Conservation (phyloP, 2,113 vertebrate species). For the Bujurquina vittata region DNA sequence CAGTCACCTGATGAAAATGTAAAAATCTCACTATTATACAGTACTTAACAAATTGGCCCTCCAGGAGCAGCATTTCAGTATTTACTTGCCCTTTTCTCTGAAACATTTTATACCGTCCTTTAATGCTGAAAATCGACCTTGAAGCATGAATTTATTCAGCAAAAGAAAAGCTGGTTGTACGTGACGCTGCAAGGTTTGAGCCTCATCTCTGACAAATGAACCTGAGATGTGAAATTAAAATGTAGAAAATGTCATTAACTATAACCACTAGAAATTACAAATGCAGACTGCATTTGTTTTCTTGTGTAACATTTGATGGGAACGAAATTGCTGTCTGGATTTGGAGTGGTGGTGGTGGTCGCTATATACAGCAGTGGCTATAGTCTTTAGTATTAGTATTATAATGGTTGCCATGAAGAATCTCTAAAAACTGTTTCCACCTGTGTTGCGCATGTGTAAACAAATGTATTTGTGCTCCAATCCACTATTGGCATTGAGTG, state of each 20-base stretch:
- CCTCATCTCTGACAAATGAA: not conserved
- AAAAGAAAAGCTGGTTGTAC: not conserved
- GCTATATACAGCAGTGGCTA: not conserved
- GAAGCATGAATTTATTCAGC: not conserved
- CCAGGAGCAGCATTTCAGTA: not conserved
- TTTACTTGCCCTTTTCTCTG: not conserved
- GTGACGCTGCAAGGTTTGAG: not conserved
- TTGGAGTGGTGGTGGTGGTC: not conserved
- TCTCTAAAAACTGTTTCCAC: too few species aligned
- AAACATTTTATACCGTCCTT: not conserved
- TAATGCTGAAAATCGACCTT: not conserved
- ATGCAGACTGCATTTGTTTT: not conserved
- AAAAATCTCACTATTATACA: not conserved
- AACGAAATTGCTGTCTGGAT: not conserved
- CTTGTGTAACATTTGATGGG: not conserved
- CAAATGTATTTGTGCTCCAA: not conserved
- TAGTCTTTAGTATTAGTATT: not conserved
- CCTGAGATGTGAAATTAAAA: not conserved
- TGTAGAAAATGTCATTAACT: not conserved
- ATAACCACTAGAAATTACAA: not conserved
- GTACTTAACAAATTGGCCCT: not conserved
- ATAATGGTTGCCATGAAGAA: not conserved
- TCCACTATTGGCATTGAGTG: not conserved
- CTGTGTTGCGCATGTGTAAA: not conserved
- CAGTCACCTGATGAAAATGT: not conserved